Evolutionary conservation across 1,140 invertebrate species (phyloP).

Genomic region (Saccostrea echinata): DNA sequence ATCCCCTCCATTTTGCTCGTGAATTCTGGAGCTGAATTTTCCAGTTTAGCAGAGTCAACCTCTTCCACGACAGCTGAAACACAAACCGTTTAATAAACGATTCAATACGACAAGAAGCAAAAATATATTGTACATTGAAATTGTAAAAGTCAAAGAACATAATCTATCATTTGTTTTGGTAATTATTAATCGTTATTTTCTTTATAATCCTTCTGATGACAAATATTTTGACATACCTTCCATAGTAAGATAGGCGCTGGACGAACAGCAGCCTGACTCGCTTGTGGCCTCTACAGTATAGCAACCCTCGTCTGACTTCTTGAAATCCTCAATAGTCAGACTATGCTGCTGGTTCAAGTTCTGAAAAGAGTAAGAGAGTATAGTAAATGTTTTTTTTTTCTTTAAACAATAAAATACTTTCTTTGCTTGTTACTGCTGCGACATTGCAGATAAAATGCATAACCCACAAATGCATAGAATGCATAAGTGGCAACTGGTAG

Average conservation of each 20-base stretch:
- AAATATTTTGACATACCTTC: not conserved
- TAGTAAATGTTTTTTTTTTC: not conserved
- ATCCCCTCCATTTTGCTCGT: constrained; percentile 32
- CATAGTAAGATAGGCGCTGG: constrained; percentile 21
- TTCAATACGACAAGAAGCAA: too few species aligned
- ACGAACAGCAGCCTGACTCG: not conserved
- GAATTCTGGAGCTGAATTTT: constrained; percentile 35
- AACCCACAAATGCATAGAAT: too few species aligned
- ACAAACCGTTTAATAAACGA: not conserved
- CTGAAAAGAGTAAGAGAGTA: not conserved
- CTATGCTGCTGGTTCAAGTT: constrained; percentile 9
- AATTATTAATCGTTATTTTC: not conserved
- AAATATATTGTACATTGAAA: too few species aligned
- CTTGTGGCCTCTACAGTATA: constrained; percentile 46
- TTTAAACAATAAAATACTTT: too few species aligned
- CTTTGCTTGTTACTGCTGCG: too few species aligned
- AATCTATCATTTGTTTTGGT: not conserved
- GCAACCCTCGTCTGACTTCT: constrained; percentile 32
- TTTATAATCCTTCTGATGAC: not conserved
- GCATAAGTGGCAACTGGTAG: too few species aligned
- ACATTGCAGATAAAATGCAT: too few species aligned
- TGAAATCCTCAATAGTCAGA: constrained; percentile 43
- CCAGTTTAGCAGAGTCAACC: not conserved
- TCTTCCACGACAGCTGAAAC: not conserved
- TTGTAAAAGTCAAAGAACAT: too few species aligned